Percentiles rank a stretch among this genome's conserved stretches.
Conservation (phyloP, 1,140 invertebrate genomes). For the Drosophila melanogaster region Release_6_plus_ISO1_MT NT_033779.5:10306501-10307000, state of each 20-base stretch:
- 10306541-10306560: conserved; percentile 21
- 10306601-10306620: conserved; percentile 24
- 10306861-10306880: conserved; percentile 25
- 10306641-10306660: conserved; percentile 22
- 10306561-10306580: conserved; percentile 43
- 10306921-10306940: conserved; percentile 21
- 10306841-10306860: conserved; percentile 14
- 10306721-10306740: no score
- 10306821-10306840: neutral
- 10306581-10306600: conserved; percentile 19
- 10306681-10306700: no score
- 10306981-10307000: conserved; percentile 16
- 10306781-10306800: no score
- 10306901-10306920: conserved; percentile 23
- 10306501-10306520: neutral
- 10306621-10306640: conserved; percentile 28
- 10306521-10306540: conserved; percentile 3
- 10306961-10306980: conserved; percentile 32
- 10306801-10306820: neutral
- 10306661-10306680: conserved; percentile 10
- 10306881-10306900: conserved; percentile 41
- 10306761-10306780: no score
- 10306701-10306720: no score
- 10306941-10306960: conserved; percentile 43
- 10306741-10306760: no score